Evolutionary conservation across 2,888 invertebrate genomes (phyloP).

Genomic region (Acrobasis consociella): DNA sequence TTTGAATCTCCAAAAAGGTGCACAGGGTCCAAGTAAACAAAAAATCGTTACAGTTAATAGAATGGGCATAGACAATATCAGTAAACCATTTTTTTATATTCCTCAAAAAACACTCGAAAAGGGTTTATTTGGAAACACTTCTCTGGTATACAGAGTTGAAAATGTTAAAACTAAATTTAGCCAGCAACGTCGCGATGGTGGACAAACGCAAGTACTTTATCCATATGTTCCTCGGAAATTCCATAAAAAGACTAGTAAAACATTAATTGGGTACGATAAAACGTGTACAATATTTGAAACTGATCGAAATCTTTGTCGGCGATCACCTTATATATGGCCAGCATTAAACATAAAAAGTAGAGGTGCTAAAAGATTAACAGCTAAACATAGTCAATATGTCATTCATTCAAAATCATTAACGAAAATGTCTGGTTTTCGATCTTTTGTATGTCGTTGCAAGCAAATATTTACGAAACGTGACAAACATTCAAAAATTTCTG

Average conservation of each 20-base stretch:
- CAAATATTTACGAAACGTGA: not conserved
- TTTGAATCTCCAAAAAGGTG: constrained; percentile 38
- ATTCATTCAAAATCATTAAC: not conserved
- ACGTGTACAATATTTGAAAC: constrained; percentile 11
- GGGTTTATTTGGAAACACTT: not conserved
- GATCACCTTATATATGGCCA: not conserved
- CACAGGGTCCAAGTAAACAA: constrained; percentile 4
- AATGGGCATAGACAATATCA: constrained; percentile 16
- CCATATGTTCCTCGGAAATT: constrained; percentile 47
- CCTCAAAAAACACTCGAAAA: not conserved
- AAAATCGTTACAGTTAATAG: constrained; percentile 28
- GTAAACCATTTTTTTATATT: not conserved
- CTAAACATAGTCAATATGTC: not conserved
- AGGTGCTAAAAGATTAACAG: not conserved
- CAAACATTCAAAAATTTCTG: not conserved
- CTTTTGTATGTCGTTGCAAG: not conserved
- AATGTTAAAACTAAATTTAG: not conserved
- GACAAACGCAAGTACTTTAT: constrained; percentile 44
- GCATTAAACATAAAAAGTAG: not conserved
- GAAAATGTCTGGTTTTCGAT: not conserved
- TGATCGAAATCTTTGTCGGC: not conserved
- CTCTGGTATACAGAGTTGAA: not conserved
- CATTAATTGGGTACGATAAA: constrained; percentile 28
- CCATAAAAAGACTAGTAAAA: constrained; percentile 41
- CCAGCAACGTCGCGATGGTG: too few species aligned